Percentiles rank a stretch among this genome's conserved stretches.
Evolutionary conservation across 2,888 invertebrate species (phyloP).

Genomic region (Orthosia gothica): DNA sequence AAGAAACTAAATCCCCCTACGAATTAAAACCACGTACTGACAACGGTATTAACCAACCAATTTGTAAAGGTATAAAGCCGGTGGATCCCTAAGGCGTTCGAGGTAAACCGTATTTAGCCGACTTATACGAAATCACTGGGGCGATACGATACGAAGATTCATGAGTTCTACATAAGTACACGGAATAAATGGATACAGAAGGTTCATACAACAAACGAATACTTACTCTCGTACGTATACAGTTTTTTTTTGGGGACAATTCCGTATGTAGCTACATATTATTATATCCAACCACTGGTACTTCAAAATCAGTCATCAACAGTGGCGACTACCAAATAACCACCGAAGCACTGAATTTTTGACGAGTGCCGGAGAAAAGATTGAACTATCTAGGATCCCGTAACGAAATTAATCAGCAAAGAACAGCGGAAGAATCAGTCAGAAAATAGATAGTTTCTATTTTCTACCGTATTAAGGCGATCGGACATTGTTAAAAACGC

Average conservation of each 20-base stretch:
- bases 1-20: slow-evolving; percentile 66
- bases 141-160: slow-evolving; percentile 64
- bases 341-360: too few relatives aligned
- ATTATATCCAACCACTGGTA: too few relatives aligned
- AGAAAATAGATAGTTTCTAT: background rate
- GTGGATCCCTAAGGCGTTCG: slow-evolving; percentile 56
- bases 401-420: too few relatives aligned
- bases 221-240: background rate
- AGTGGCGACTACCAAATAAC: too few relatives aligned
- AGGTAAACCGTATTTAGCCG: slow-evolving; percentile 67
- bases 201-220: background rate
- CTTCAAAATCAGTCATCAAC: too few relatives aligned
- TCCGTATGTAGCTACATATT: too few relatives aligned
- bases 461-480: background rate
- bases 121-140: slow-evolving; percentile 57
- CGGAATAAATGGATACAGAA: slow-evolving; percentile 10
- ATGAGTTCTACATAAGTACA: slow-evolving; percentile 49
- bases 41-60: slow-evolving; percentile 68
- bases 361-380: too few relatives aligned
- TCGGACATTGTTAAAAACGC: background rate
- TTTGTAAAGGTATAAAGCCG: slow-evolving; percentile 66
- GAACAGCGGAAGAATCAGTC: too few relatives aligned
- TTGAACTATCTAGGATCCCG: too few relatives aligned
- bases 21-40: slow-evolving; percentile 70
- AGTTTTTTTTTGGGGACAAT: background rate